Conservation (phyloP, 30 jellyfish, hydroid and myxozoan species). For the Turritopsis rubra region DNA sequence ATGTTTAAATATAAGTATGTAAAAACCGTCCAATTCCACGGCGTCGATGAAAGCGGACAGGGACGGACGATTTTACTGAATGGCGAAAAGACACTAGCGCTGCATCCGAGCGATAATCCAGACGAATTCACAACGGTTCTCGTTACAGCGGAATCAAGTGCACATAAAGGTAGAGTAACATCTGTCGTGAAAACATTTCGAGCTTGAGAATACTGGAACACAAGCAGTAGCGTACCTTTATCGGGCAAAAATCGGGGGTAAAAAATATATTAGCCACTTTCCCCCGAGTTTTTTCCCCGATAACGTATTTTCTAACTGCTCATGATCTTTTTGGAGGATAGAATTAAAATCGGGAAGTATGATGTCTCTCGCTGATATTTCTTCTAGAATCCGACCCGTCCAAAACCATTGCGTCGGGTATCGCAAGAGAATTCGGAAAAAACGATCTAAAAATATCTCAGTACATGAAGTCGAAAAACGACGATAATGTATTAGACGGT, state of each 20-base stretch:
- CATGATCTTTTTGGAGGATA: too few species aligned
- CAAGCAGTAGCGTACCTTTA: too few species aligned
- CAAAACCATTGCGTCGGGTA: not conserved
- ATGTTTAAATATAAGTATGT: slow-evolving; percentile 68
- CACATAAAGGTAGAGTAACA: not conserved
- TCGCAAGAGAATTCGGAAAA: not conserved
- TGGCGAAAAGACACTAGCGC: slow-evolving; percentile 1
- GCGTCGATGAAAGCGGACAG: slow-evolving; percentile 27
- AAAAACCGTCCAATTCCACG: slow-evolving; percentile 17
- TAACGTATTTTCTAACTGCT: too few species aligned
- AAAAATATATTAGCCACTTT: too few species aligned
- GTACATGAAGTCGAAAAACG: not conserved
- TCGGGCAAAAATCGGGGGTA: too few species aligned
- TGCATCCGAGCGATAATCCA: slow-evolving; percentile 19
- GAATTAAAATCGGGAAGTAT: not conserved
- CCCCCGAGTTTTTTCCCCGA: too few species aligned
- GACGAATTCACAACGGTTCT: slow-evolving; percentile 20
- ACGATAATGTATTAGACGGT: not conserved
- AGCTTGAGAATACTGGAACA: too few species aligned
- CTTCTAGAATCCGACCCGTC: not conserved
- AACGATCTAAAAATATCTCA: not conserved
- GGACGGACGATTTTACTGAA: slow-evolving; percentile 19
- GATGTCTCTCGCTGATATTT: not conserved
- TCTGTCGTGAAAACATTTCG: too few species aligned
- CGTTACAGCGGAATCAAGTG: slow-evolving; percentile 15